Percentiles rank a stretch among this genome's conserved stretches.
Conservation (phyloP, 2,797 vertebrate species). For the Hirundo rustica region DNA sequence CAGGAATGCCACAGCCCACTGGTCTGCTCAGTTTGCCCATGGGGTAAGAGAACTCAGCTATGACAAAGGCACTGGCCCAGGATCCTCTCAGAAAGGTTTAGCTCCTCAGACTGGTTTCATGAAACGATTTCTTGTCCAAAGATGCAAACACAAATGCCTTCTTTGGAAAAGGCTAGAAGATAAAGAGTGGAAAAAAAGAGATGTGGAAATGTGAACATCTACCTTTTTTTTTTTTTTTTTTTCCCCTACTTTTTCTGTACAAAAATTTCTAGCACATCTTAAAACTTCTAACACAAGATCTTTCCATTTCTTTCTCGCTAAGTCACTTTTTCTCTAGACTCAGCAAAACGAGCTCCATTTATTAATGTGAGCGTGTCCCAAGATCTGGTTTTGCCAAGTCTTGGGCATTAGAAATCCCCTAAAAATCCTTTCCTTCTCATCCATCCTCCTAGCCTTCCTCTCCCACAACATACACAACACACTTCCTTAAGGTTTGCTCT, state of each 20-base stretch:
- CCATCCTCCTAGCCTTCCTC: slow-evolving; percentile 28
- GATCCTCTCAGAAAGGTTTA: neutral
- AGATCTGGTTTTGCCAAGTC: slow-evolving; percentile 32
- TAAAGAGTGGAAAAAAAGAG: neutral
- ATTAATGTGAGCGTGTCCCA: slow-evolving; percentile 24
- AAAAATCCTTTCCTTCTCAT: slow-evolving; percentile 49
- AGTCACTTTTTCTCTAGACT: slow-evolving; percentile 51
- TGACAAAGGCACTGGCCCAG: neutral
- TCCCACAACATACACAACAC: slow-evolving; percentile 52
- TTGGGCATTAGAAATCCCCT: slow-evolving; percentile 57
- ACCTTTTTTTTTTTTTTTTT: no score
- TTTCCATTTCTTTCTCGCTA: slow-evolving; percentile 35
- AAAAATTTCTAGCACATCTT: neutral
- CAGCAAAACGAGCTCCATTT: slow-evolving; percentile 51
- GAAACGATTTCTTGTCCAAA: neutral
- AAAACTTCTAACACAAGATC: neutral
- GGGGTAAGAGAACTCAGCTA: neutral
- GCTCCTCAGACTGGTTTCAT: neutral
- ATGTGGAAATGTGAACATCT: neutral
- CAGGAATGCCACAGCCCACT: neutral
- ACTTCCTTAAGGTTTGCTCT: slow-evolving; percentile 59
- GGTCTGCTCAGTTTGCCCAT: neutral
- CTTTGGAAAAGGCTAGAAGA: neutral
- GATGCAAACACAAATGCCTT: neutral
- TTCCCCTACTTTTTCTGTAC: neutral